These are phyloP conservation scores for Actinemys pallida DNA, from an alignment of 2,113 vertebrate species.

Conservation along the genomic window DNA sequence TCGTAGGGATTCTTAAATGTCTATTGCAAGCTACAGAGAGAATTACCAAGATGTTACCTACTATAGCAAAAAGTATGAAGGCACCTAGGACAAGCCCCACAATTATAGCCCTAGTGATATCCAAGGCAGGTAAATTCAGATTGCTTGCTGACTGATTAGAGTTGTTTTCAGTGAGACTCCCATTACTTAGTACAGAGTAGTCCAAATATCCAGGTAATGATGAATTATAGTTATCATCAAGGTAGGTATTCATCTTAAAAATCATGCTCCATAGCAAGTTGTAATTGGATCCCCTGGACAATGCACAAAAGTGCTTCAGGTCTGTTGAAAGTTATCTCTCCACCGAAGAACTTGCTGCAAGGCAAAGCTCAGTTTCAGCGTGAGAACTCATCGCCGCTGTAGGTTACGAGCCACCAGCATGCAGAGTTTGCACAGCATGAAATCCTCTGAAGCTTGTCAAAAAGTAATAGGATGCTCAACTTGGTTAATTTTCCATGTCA, in stretches of 20 bases:
- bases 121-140: constrained; percentile 79
- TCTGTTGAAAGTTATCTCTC: constrained; percentile 69
- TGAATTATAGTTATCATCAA: constrained; percentile 69
- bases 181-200: constrained; percentile 69
- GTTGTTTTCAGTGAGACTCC: constrained; percentile 74
- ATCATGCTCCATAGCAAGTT: constrained; percentile 80
- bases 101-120: constrained; percentile 86
- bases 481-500: constrained; percentile 54
- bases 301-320: constrained; percentile 38
- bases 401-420: constrained; percentile 38
- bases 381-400: constrained; percentile 50
- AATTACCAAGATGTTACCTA: constrained; percentile 96
- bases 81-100: constrained; percentile 93
- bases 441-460: constrained; percentile 56
- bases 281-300: constrained; percentile 47
- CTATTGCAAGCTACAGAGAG: constrained; percentile 96
- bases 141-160: constrained; percentile 81
- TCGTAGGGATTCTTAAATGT: constrained; percentile 95
- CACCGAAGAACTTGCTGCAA: constrained; percentile 46
- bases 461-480: constrained; percentile 56
- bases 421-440: constrained; percentile 30
- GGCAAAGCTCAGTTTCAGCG: not conserved
- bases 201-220: constrained; percentile 73
- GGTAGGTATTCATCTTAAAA: constrained; percentile 79
- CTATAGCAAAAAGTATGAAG: constrained; percentile 95